These are phyloP conservation scores for Chelmon rostratus DNA, from an alignment of 2,797 vertebrate genomes.

Conservation along the genomic window DNA sequence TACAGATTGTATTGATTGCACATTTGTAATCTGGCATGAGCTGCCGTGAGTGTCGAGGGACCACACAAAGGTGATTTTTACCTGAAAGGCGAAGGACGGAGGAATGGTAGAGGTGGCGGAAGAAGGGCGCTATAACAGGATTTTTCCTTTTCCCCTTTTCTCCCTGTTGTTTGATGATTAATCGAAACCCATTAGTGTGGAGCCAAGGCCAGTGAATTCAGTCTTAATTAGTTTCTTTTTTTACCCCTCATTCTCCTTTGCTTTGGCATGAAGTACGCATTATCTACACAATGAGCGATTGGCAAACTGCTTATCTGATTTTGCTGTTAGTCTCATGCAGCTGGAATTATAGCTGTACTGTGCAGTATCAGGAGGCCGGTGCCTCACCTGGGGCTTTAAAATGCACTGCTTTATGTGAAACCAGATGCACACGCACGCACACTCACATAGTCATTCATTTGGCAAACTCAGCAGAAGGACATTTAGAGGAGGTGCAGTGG, in stretches of 20 bases:
- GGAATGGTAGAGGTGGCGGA: constrained; percentile 57
- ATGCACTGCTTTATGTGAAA: constrained; percentile 55
- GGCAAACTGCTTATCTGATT: constrained; percentile 81
- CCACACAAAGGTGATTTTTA: constrained; percentile 52
- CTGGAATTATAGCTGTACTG: constrained; percentile 72
- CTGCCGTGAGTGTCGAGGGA: constrained; percentile 22
- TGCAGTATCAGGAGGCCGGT: constrained; percentile 63
- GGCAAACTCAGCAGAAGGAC: constrained; percentile 75
- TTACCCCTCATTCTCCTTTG: constrained; percentile 66
- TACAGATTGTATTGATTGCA: constrained; percentile 58
- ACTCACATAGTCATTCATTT: constrained; percentile 47
- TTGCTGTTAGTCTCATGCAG: constrained; percentile 60
- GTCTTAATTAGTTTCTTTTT: constrained; percentile 85
- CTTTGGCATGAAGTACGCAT: constrained; percentile 66
- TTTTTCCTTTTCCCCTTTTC: constrained; percentile 53
- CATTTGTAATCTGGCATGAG: constrained; percentile 21
- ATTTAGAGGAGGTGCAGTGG: constrained; percentile 72
- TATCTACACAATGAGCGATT: constrained; percentile 80
- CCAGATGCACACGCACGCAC: constrained; percentile 56
- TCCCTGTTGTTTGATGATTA: constrained; percentile 80
- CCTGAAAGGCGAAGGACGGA: constrained; percentile 42
- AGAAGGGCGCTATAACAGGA: constrained; percentile 55
- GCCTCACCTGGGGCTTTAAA: constrained; percentile 67
- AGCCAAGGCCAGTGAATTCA: constrained; percentile 77
- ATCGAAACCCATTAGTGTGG: constrained; percentile 84